Evolutionary conservation across 2,797 vertebrate species (phyloP).

Genomic region (Acomys russatus): DNA sequence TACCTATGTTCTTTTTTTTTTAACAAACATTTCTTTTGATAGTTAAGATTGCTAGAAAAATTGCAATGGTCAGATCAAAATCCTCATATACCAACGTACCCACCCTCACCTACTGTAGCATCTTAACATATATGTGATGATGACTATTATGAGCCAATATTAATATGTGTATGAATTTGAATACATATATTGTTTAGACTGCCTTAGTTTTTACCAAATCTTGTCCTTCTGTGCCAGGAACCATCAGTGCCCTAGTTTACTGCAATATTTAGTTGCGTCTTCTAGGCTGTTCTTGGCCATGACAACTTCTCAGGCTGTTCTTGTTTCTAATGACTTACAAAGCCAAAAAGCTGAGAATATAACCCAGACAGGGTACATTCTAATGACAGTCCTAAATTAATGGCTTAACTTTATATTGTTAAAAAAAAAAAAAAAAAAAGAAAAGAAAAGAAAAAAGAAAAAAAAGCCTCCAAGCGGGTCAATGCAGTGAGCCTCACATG

Average conservation of each 20-base stretch:
- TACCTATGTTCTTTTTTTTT: not conserved
- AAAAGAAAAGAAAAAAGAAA: not conserved
- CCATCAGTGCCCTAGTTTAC: not conserved
- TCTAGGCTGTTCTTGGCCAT: not conserved
- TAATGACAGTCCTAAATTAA: conserved; percentile 40
- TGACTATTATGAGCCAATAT: not conserved
- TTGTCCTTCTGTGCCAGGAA: not conserved
- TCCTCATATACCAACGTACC: not conserved
- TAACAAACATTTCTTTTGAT: not conserved
- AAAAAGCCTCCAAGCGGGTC: not conserved
- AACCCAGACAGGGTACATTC: not conserved
- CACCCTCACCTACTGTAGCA: not conserved
- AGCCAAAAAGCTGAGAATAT: conserved; percentile 33
- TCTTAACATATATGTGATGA: not conserved
- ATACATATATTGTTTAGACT: not conserved
- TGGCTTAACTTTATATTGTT: not conserved
- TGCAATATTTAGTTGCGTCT: not conserved
- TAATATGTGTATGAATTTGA: conserved; percentile 4
- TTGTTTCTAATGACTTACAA: conserved; percentile 8
- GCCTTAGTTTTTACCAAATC: not conserved
- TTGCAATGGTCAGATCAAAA: not conserved
- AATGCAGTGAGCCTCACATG: not conserved
- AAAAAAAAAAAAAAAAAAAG: not conserved
- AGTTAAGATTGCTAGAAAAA: conserved; percentile 41
- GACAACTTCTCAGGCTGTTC: not conserved